These are phyloP conservation scores for Calidris pygmaea DNA, from an alignment of 2,113 vertebrate genomes.

Conservation along the genomic window DNA sequence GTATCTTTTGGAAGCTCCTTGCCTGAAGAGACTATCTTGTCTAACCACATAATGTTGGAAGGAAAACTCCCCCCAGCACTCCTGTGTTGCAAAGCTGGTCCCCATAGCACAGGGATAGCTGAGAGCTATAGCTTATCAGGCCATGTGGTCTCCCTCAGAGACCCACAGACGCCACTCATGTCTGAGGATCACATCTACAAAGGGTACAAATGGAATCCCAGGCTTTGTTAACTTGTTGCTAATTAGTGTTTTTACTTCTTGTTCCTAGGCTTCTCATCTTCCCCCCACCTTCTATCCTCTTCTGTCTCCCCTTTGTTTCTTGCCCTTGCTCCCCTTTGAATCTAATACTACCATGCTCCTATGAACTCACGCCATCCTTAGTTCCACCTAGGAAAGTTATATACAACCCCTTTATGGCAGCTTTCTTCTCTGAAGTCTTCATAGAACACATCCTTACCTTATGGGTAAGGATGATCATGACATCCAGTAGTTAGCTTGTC, in stretches of 20 bases:
- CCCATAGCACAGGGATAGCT: background rate
- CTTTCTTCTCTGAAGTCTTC: background rate
- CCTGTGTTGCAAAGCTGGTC: background rate
- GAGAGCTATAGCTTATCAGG: background rate
- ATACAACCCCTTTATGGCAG: background rate
- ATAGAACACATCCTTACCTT: accelerated
- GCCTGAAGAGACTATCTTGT: background rate
- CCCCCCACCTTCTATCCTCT: background rate
- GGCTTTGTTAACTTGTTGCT: background rate
- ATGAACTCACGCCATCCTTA: background rate
- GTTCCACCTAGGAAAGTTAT: background rate
- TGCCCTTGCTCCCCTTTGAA: background rate
- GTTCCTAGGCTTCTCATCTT: background rate
- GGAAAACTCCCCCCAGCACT: background rate
- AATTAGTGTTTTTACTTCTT: background rate
- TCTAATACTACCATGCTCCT: background rate
- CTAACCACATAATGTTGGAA: background rate
- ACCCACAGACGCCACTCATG: background rate
- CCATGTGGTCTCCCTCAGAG: background rate
- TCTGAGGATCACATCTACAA: background rate
- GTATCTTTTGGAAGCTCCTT: background rate
- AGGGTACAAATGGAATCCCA: background rate
- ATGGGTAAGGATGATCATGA: accelerated
- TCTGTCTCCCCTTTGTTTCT: background rate
- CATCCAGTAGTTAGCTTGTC: background rate